Percentiles rank a stretch among this genome's conserved stretches.
phyloP scores from a whole-genome alignment of 1,140 invertebrate genomes.

The Drosophila kikkawai region DNA sequence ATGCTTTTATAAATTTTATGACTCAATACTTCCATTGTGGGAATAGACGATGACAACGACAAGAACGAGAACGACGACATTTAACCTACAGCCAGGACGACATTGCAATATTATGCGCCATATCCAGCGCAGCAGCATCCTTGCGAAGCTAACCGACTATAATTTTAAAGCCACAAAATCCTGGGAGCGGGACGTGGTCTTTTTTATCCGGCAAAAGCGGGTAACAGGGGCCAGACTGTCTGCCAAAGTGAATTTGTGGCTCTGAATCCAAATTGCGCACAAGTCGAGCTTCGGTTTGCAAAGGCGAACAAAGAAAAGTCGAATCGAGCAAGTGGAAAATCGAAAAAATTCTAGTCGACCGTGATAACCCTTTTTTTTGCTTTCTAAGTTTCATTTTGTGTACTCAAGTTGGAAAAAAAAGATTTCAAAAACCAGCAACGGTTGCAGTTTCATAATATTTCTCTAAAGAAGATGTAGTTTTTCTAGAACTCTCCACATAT shows the following conservation, averaged over 20 bases:
- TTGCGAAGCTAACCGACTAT: constrained; percentile 65
- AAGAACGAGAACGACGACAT: constrained; percentile 56
- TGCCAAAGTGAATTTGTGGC: constrained; percentile 65
- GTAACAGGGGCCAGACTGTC: constrained; percentile 14
- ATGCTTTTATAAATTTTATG: constrained; percentile 82
- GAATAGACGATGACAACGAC: constrained; percentile 41
- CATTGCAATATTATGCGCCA: constrained; percentile 59
- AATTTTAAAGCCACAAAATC: constrained; percentile 78
- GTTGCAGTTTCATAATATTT: not conserved
- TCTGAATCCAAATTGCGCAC: constrained; percentile 66
- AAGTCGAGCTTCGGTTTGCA: constrained; percentile 67
- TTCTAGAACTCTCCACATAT: not conserved
- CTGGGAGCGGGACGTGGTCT: constrained; percentile 17
- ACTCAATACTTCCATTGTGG: constrained; percentile 72
- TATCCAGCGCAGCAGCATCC: constrained; percentile 41
- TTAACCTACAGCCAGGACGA: constrained; percentile 66
- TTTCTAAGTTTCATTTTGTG: not conserved
- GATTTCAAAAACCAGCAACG: not conserved
- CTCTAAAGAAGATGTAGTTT: not conserved
- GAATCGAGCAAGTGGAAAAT: constrained; percentile 70
- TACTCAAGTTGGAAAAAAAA: not conserved
- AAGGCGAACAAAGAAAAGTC: constrained; percentile 40
- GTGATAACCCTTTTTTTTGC: constrained; percentile 6
- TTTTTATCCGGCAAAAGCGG: constrained; percentile 1
- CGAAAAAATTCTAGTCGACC: constrained; percentile 35